These are phyloP conservation scores for Sinonovacula constricta DNA, from an alignment of 1,140 invertebrate genomes.

Conservation along the genomic window DNA sequence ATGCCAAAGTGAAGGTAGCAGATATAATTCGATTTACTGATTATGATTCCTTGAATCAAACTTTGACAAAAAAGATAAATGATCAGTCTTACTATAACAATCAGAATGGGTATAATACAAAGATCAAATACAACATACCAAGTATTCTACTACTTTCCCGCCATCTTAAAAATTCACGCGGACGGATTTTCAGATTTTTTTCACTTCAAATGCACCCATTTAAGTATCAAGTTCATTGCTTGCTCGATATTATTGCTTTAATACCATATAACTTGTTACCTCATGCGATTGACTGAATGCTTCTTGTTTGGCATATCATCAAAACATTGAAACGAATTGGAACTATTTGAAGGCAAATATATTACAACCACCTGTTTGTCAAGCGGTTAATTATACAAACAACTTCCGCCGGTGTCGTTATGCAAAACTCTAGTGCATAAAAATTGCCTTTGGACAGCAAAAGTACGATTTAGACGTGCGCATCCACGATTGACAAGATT, in stretches of 20 bases:
- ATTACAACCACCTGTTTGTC: not conserved
- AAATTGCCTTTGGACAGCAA: no score
- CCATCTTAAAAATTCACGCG: not conserved
- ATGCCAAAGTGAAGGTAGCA: not conserved
- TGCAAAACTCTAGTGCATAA: no score
- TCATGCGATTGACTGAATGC: not conserved
- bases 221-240: not conserved
- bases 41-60: not conserved
- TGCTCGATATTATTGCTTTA: no score
- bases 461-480: no score
- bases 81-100: not conserved
- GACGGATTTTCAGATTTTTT: not conserved
- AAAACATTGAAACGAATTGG: not conserved
- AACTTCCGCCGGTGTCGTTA: not conserved
- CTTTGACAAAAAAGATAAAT: not conserved
- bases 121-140: not conserved
- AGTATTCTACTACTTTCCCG: not conserved
- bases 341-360: not conserved
- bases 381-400: not conserved
- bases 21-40: not conserved
- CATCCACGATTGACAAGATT: no score
- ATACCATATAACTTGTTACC: no score
- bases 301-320: not conserved
- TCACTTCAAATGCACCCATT: not conserved
- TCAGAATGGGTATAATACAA: not conserved